phyloP scores from a whole-genome alignment of 2,797 vertebrate species.

The Sebastes trivittatus region DNA sequence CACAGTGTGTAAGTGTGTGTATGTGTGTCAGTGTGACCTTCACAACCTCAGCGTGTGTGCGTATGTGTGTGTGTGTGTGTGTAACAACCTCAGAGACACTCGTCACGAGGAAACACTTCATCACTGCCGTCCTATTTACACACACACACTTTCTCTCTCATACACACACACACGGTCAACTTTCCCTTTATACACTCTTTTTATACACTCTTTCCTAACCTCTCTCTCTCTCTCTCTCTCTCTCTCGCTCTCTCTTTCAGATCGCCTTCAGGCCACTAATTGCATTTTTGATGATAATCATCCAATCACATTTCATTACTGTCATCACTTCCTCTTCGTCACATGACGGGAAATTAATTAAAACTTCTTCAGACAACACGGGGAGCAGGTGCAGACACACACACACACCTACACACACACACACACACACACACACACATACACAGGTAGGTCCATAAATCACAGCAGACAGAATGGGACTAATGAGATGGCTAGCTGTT shows the following conservation, averaged over 20 bases:
- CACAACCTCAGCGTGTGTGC: background rate
- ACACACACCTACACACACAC: slow-evolving; percentile 9
- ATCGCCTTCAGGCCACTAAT: background rate
- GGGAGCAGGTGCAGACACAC: slow-evolving; percentile 37
- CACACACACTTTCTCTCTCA: slow-evolving; percentile 25
- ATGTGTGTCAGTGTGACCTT: slow-evolving; percentile 16
- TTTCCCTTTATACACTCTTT: background rate
- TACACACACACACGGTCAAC: slow-evolving; percentile 13
- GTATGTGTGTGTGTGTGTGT: slow-evolving; percentile 4
- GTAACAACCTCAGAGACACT: slow-evolving; percentile 58
- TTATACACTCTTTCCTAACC: background rate
- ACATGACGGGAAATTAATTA: slow-evolving; percentile 57
- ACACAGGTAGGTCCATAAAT: slow-evolving; percentile 65
- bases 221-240: background rate
- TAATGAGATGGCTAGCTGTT: slow-evolving; percentile 61
- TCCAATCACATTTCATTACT: slow-evolving; percentile 62
- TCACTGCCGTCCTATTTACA: slow-evolving; percentile 67
- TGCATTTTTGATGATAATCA: slow-evolving; percentile 56
- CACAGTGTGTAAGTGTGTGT: slow-evolving; percentile 18
- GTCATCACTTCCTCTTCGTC: slow-evolving; percentile 53
- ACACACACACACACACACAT: slow-evolving; percentile 25
- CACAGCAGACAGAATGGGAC: slow-evolving; percentile 75
- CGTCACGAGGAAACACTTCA: slow-evolving; percentile 53
- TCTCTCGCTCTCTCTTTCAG: background rate
- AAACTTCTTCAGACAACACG: slow-evolving; percentile 43